Base-by-base conservation (phyloP, 2,888 invertebrate species). In the Euproctis similis region DNA sequence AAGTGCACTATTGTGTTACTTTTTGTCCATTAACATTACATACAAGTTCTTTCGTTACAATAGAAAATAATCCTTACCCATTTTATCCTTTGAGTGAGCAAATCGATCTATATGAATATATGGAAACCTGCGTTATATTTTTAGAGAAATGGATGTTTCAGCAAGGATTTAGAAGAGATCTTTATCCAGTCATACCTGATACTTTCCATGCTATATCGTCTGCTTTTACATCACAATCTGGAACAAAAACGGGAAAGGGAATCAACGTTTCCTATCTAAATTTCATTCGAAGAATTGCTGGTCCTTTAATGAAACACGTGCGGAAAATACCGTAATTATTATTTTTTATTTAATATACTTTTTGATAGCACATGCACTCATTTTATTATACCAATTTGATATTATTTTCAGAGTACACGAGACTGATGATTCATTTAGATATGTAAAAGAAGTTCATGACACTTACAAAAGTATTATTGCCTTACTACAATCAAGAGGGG, bases 121-220 rank as follows among this genome's bases (percentile, higher is more conserved):
- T 80, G 60, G 65, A 68, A 39, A 48, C 23, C 1, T 68, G 73
- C 38, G 51, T 52, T 8, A 36, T 34, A 16, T 84, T 84, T 54
- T 51, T 84, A 22, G 81, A 82, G 42, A 78, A 67, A 41, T 84
- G 84, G 84, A 69, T 84, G 76, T 82, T 71, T 37, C 69, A 69
- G 30, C 82, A 84, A 72, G 84, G 84, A 5, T 84, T 81, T 50
- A 68, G 76, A 26, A 71, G 77, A 53, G 84, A 84, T 39, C 59
- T 84, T 25, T 76, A 60, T 49, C 82, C 84, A 2, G 58, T 62
- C 30, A 76, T 84, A 42, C 84, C 84, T 12, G 77, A 78, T 39
- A 76, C 80, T 16, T 75, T 82, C 45, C 68, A 76, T 46, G 66
- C 71, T 12, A 69, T 78, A 43, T 75, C 81, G 4, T 50, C 60